These are phyloP conservation scores for Tetropium fuscum DNA, from an alignment of 2,888 invertebrate species.

Conservation along the genomic window DNA sequence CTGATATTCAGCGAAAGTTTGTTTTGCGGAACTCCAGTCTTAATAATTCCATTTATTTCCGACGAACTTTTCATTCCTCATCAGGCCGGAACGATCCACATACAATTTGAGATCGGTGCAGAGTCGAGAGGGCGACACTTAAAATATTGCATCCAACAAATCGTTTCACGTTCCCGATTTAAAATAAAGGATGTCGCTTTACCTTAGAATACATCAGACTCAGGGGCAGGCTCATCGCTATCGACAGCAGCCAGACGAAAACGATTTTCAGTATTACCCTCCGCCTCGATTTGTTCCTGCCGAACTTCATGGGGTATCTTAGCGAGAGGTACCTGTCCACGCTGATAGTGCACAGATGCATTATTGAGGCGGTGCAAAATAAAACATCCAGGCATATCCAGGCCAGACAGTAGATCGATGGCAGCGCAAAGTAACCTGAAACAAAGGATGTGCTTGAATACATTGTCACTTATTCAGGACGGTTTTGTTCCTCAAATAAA, in stretches of 20 bases:
- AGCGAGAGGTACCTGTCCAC: slow-evolving; percentile 94
- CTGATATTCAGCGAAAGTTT: too few species aligned
- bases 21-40: too few species aligned
- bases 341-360: slow-evolving; percentile 97
- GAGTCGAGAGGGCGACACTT: too few species aligned
- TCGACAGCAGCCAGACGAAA: slow-evolving; percentile 93
- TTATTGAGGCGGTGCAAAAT: slow-evolving; percentile 96
- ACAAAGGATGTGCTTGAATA: slow-evolving; percentile 47
- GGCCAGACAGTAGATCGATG: slow-evolving; percentile 87
- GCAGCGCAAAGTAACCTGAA: slow-evolving; percentile 85
- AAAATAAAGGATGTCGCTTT: slow-evolving; percentile 54
- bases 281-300: slow-evolving; percentile 87
- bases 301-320: slow-evolving; percentile 93
- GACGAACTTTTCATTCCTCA: too few species aligned
- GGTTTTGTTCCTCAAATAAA: too few species aligned
- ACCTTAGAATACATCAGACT: slow-evolving; percentile 92
- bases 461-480: neutral
- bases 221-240: slow-evolving; percentile 91
- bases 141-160: too few species aligned
- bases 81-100: too few species aligned
- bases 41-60: too few species aligned
- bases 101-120: too few species aligned
- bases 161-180: too few species aligned
- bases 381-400: slow-evolving; percentile 97
- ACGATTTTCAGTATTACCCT: slow-evolving; percentile 90